Base-by-base conservation (phyloP, 1,140 invertebrate genomes). In the Rhynchophorus ferrugineus region DNA sequence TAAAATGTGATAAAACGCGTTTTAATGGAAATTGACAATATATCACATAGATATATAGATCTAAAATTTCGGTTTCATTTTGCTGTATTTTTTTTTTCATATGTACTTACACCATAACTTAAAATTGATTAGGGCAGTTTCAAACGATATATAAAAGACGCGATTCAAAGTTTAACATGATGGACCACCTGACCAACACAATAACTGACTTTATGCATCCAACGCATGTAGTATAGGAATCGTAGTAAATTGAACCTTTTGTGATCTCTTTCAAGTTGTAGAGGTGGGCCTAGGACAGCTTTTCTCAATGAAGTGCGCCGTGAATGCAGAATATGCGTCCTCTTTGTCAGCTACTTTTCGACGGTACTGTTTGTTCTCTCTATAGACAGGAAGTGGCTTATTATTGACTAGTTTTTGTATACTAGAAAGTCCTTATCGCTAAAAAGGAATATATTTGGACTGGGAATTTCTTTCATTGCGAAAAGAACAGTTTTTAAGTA, bases 401-500 rank as follows among this genome's bases (percentile, higher is more conserved):
- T 56, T 56, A 56, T 56, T 51, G 44, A 49, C 43, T 56, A 47
- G 39, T 56, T 54, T 45, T 45, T 42, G 45, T 47, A 54, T 24
- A 20, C 49, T 47, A 34, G 13, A 35, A 44, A n/a, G 34, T 54
- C 17, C 42, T 54, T 21, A 19, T 20, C 24, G 48, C 42, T 33
- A 50, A 50, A 35, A 6, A 34, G 46, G 24, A 29, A 29, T 29
- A 11, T 11, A 41, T 39, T 65, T 35, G 48, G 52, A 22, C 62
- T 44, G 38, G 61, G 60, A 63, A 20, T 22, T 65, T 21, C 57
- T 59, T 13, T 63, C 63, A 34, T 60, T 63, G 5, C 34, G 61
- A 19, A 61, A 61, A n/a, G 29, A 44, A 2, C 57, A 38, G n/a
- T 42, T 49, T n/a, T 29, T 11, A 11, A 29, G 24, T 29, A 11